A percentile compares a stretch with the other conserved stretches of the same genome.
Conservation (phyloP, 2,888 invertebrate genomes). For the Sicus ferrugineus region DNA sequence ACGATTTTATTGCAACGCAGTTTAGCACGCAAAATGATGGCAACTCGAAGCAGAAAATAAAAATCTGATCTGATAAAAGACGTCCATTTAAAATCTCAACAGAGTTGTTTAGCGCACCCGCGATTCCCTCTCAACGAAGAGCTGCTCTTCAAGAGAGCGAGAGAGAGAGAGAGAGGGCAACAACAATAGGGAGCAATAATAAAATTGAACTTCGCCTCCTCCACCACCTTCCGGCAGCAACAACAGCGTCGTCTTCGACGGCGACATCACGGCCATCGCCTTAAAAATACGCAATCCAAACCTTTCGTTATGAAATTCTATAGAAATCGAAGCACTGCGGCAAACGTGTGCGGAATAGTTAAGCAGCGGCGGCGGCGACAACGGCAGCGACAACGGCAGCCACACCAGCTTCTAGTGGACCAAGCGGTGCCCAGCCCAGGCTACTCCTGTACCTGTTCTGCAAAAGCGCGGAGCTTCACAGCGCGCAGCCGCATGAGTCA, state of each 20-base stretch:
- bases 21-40: neutral
- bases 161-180: neutral
- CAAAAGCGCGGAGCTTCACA: neutral
- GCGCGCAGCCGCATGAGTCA: neutral
- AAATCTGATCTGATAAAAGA: slow-evolving; percentile 1
- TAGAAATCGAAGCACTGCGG: slow-evolving; percentile 19
- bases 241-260: neutral
- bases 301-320: slow-evolving; percentile 28
- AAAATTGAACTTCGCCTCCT: slow-evolving; percentile 1
- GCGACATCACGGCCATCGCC: neutral
- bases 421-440: neutral
- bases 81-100: neutral
- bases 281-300: slow-evolving; percentile 2
- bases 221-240: neutral
- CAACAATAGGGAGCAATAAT: neutral
- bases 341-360: slow-evolving; percentile 5
- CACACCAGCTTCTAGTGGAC: slow-evolving; percentile 17
- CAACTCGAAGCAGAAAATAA: neutral
- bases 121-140: neutral
- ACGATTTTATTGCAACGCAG: slow-evolving; percentile 24
- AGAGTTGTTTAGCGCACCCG: slow-evolving; percentile 4
- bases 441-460: neutral
- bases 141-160: neutral
- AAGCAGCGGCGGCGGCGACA: neutral
- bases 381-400: neutral